These are phyloP conservation scores for Parapristionchus giblindavisi DNA, from an alignment of 2,888 invertebrate species.

Conservation along the genomic window DNA sequence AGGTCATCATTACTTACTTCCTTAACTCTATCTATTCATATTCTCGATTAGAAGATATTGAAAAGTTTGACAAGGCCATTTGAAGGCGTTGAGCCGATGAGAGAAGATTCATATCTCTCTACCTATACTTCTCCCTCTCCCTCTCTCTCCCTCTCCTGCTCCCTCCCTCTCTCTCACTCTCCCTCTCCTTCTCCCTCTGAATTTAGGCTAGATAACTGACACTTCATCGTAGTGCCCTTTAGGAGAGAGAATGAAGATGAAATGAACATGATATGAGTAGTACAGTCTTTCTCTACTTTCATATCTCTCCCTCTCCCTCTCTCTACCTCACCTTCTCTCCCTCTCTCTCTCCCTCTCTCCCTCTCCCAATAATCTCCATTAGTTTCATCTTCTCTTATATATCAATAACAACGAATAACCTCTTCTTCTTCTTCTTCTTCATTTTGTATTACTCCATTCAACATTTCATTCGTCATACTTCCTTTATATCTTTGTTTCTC, in stretches of 20 bases:
- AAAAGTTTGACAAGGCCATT: constrained; percentile 30
- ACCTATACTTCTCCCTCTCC: neutral
- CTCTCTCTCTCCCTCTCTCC: constrained; percentile 13
- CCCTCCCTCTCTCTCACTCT: neutral
- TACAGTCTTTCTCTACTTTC: no score
- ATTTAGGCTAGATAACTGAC: constrained; percentile 26
- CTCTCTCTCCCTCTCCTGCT: neutral
- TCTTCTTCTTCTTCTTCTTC: neutral
- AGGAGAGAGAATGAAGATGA: neutral
- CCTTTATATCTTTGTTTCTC: constrained; percentile 4
- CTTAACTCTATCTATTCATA: no score
- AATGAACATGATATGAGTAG: constrained; percentile 17
- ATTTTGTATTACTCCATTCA: neutral
- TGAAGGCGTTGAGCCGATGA: constrained; percentile 26
- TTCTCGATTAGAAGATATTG: constrained; percentile 22
- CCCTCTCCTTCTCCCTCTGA: neutral
- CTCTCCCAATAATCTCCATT: neutral
- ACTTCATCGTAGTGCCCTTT: constrained; percentile 27
- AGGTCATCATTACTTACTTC: no score
- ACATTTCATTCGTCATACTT: no score
- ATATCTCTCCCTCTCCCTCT: neutral
- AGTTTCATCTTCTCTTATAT: neutral
- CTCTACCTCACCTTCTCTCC: neutral
- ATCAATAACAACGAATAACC: constrained; percentile 6
- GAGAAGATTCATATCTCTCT: constrained; percentile 7